Evolutionary conservation across 2,888 invertebrate species (phyloP), one percentile per base, ranked within the genome.

Genomic region (Hirtodrosophila duncani): DNA sequence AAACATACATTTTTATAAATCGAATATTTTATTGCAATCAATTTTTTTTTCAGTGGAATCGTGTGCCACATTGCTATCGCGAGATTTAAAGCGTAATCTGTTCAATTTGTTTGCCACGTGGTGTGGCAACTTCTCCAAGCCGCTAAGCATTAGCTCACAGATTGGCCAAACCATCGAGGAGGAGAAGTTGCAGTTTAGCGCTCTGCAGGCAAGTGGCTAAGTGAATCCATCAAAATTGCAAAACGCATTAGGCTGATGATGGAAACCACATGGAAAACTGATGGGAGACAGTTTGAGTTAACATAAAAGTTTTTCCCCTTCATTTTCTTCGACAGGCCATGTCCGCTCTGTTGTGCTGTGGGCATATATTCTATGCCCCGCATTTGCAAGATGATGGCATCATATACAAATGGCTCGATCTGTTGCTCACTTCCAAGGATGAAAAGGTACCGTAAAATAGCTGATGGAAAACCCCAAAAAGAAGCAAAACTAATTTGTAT

Each of bases 341-440:
- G 95, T 96, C 97, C 57, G 95, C 97, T 6, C 89, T 99, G 16
- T 90, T 99, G 1, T 97, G 97, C 84, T 98, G 98, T 85, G 99
- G 99, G 0, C 94, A 97, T 0, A 95, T 97, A 75, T 99, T 98
- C 86, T 95, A 98, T 78, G 91, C 93, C 0, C 90, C 91, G 34
- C 93, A 93, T 17, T 88, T 96, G 21, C 92, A 93, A 5, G 98
- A 98, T 83, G 98, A 98, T 81, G 97, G 97, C 33, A 91, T 94
- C 3, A 91, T 97, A 69, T 99, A 98, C 85, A 92, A 94, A 44
- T 99, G 98, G 98, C 89, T 99, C 44, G 95, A 97, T 87, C 91
- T 94, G 71, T 90, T 99, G 83, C 88, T 99, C 5, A 93, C 93
- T 24, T 96, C 96, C 27, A 91, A 91, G 69, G 95, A 97, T 72